Conservation (phyloP, 2,888 invertebrate species). For the Luffia ferchaultella region DNA sequence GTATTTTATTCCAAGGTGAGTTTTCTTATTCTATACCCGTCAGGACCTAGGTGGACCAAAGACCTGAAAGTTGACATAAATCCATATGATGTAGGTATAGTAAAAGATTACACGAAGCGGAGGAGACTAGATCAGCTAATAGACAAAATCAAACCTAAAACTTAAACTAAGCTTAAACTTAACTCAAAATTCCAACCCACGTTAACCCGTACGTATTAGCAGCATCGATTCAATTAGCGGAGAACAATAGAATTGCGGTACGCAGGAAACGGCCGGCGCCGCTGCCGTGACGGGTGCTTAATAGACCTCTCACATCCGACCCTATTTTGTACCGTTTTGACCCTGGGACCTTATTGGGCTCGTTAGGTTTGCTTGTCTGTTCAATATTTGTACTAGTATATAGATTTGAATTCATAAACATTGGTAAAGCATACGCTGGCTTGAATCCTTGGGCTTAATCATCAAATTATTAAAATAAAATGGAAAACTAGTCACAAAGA, state of each 20-base stretch:
- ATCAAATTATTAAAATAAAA: too few species aligned
- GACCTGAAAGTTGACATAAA: too few species aligned
- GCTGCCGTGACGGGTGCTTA: neutral
- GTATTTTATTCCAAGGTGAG: too few species aligned
- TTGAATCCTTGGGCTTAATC: too few species aligned
- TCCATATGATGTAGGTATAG: too few species aligned
- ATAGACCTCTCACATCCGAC: neutral
- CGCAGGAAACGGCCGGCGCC: slow-evolving; percentile 24
- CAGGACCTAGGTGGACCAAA: too few species aligned
- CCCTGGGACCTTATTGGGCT: neutral
- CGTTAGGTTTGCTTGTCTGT: neutral
- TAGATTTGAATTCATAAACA: neutral
- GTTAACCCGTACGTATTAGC: slow-evolving; percentile 37
- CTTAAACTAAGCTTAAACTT: neutral
- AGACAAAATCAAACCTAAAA: too few species aligned
- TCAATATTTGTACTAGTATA: neutral
- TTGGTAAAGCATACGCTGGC: too few species aligned
- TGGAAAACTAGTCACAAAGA: too few species aligned
- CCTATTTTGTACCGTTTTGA: neutral
- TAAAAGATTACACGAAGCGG: too few species aligned
- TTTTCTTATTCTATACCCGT: too few species aligned
- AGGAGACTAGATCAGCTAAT: too few species aligned
- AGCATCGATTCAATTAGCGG: slow-evolving; percentile 59
- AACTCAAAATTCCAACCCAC: slow-evolving; percentile 14
- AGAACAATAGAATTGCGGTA: slow-evolving; percentile 42